Evolutionary conservation across 2,113 vertebrate genomes (phyloP).

Genomic region (Callocephalon fimbriatum): DNA sequence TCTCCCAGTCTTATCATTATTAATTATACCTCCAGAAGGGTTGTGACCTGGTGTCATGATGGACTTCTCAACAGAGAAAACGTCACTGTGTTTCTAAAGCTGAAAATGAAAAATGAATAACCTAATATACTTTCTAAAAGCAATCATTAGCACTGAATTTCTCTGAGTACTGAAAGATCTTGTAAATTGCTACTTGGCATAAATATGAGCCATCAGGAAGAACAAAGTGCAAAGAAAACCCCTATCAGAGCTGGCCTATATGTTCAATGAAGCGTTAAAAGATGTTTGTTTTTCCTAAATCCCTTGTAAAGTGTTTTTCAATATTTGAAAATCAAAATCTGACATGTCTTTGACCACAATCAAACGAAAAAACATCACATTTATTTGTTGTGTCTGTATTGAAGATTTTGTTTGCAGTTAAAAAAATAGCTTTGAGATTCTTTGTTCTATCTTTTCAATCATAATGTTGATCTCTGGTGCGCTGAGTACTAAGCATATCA

Average conservation of each 20-base stretch:
- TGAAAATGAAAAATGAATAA: background rate
- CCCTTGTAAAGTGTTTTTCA: background rate
- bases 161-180: background rate
- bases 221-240: background rate
- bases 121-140: background rate
- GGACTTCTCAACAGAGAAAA: background rate
- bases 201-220: background rate
- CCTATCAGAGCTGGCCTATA: background rate
- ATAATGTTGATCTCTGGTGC: background rate
- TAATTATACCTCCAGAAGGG: background rate
- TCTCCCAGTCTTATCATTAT: background rate
- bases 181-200: background rate
- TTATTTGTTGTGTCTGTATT: background rate
- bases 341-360: background rate
- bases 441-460: background rate
- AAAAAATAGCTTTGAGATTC: background rate
- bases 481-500: background rate
- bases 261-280: background rate
- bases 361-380: background rate
- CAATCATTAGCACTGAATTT: background rate
- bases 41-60: background rate
- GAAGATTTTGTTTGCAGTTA: background rate
- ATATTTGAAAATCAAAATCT: background rate
- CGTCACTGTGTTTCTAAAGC: background rate
- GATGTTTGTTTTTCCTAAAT: background rate